phyloP scores from a whole-genome alignment of 2,113 vertebrate species.

The Sinocyclocheilus maitianheensis region DNA sequence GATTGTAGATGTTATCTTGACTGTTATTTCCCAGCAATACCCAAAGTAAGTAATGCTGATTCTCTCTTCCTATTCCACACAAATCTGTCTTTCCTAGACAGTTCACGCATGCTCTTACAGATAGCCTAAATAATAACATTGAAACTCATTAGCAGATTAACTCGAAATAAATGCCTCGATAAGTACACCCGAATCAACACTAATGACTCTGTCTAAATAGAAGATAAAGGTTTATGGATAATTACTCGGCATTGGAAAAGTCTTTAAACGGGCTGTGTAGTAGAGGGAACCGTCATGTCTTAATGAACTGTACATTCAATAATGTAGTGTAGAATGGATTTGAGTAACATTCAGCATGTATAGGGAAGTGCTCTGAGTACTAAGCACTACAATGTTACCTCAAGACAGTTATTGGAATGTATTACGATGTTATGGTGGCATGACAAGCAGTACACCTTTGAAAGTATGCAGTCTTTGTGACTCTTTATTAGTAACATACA shows the following conservation, averaged over 20 bases:
- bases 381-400: not conserved
- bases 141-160: constrained; percentile 23
- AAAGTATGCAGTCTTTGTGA: not conserved
- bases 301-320: constrained; percentile 14
- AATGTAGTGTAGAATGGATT: not conserved
- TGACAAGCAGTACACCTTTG: not conserved
- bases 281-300: not conserved
- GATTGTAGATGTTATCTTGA: not conserved
- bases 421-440: not conserved
- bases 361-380: not conserved
- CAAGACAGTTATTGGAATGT: not conserved
- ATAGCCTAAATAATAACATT: constrained; percentile 23
- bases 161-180: constrained; percentile 23
- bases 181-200: constrained; percentile 1
- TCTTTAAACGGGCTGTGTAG: not conserved
- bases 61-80: not conserved
- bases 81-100: not conserved
- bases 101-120: not conserved
- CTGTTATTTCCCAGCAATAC: not conserved
- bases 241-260: constrained; percentile 16
- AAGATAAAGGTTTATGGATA: constrained; percentile 26
- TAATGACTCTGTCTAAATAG: constrained; percentile 13
- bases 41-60: not conserved
- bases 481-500: not conserved
- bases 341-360: not conserved